phyloP scores from a whole-genome alignment of 2,888 invertebrate species.

The Tetramorium bicarinatum region DNA sequence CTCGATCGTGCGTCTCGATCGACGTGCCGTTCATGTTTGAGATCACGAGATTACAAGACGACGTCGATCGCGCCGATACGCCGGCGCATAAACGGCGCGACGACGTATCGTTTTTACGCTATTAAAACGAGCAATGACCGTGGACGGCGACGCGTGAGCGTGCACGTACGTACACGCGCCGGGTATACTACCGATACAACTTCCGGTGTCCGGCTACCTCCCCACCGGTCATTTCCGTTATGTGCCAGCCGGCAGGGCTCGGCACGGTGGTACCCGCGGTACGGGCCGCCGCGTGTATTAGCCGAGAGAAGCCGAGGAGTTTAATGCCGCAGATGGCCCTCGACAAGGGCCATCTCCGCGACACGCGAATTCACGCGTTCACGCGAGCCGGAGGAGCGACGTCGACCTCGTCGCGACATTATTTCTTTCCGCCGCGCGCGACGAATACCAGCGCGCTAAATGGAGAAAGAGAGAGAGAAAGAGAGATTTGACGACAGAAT shows the following conservation, averaged over 20 bases:
- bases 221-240: slow-evolving; percentile 78
- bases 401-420: slow-evolving; percentile 1
- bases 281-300: neutral
- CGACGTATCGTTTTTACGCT: slow-evolving; percentile 65
- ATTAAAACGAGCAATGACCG: slow-evolving; percentile 74
- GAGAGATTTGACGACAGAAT: neutral
- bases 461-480: neutral
- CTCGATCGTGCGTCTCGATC: neutral
- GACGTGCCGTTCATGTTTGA: neutral
- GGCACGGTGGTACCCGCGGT: slow-evolving; percentile 67
- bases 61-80: slow-evolving; percentile 10
- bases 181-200: slow-evolving; percentile 82
- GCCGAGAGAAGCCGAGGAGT: slow-evolving; percentile 23
- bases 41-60: slow-evolving; percentile 2
- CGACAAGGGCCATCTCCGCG: neutral
- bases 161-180: slow-evolving; percentile 75
- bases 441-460: slow-evolving; percentile 2
- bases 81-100: neutral
- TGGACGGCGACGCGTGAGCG: slow-evolving; percentile 64
- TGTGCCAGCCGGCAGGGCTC: slow-evolving; percentile 70
- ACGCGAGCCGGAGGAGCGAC: slow-evolving; percentile 10
- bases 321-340: neutral
- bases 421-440: neutral
- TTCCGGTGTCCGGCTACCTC: slow-evolving; percentile 81
- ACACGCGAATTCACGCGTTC: neutral